Evolutionary conservation across 2,797 vertebrate species (phyloP).

Genomic region (Rhynchotus rufescens): DNA sequence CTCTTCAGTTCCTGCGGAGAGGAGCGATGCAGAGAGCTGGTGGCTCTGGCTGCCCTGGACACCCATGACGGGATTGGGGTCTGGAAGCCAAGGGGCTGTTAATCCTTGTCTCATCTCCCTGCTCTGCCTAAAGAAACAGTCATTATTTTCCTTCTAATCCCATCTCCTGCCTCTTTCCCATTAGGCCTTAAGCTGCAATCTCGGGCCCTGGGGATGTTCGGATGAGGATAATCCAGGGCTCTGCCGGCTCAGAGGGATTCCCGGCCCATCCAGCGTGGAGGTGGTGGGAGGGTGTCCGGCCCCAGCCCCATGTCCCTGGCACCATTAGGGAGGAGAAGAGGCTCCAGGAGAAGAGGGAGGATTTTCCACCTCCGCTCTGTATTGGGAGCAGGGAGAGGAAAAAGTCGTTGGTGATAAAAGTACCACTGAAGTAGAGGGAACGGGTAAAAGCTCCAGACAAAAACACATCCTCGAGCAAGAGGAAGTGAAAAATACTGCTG

Average conservation of each 20-base stretch:
- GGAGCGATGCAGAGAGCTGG: fast-evolving
- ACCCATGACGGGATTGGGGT: not conserved
- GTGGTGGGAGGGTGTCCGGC: not conserved
- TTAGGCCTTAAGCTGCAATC: slow-evolving; percentile 23
- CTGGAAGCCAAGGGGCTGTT: not conserved
- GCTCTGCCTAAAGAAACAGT: not conserved
- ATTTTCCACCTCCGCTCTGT: not conserved
- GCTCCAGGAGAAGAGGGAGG: fast-evolving
- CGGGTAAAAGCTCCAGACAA: not conserved
- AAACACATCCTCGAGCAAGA: not conserved
- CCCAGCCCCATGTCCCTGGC: fast-evolving
- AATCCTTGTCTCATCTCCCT: slow-evolving; percentile 43
- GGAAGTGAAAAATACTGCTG: not conserved
- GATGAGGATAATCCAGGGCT: not conserved
- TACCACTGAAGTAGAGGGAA: not conserved
- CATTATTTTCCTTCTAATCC: slow-evolving; percentile 55
- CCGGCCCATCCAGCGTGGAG: not conserved
- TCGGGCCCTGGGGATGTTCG: not conserved
- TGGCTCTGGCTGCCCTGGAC: fast-evolving
- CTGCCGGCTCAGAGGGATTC: fast-evolving
- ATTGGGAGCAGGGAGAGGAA: not conserved
- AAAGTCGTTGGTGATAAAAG: not conserved
- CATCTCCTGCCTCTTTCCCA: slow-evolving; percentile 24
- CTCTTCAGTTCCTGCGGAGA: fast-evolving
- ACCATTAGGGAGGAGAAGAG: fast-evolving